Base-by-base conservation (phyloP, 2,888 invertebrate genomes). In the Linyphia triangularis region DNA sequence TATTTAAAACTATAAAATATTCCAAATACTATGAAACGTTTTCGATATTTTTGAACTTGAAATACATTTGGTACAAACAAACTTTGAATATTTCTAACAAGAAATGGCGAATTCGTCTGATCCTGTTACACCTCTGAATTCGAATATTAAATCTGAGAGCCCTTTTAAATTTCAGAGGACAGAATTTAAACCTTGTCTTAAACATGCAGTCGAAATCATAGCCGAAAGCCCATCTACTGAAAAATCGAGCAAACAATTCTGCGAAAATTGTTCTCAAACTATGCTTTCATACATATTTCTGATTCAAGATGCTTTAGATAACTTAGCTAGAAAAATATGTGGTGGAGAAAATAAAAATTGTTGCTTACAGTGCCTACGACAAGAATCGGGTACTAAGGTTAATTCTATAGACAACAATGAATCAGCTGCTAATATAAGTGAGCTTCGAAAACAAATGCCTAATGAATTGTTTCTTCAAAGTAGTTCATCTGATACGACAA, bases 241-340 rank as follows among this genome's bases (percentile, higher is more conserved):
- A 5, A 6, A 13, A 19, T 28, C 51, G 0, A 28, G 26, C n/a
- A 10, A 4, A 13, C 10, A 26, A 24, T 7, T 75, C 22, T 75
- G 75, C n/a, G n/a, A 59, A 37, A 24, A 22, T 10, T 75, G 75
- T 9, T 75, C 75, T 24, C 19, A 61, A 61, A 75, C 75, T 0
- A 61, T 75, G 24, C n/a, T 75, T 4, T 75, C 75, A 0, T 75
- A 75, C 16, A 75, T 75, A 37, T 75, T 37, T 13, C 24, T 75
- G 1, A 37, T 75, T 13, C 75, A 75, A 75, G 75, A 75, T 4
- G 28, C 61, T 22, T 40, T 75, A 13, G 61, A 75, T 24, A 37
- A 37, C 13, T 75, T 75, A 22, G 75, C 61, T n/a, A 61, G 22
- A 37, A 37, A 57, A 24, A 19, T 75, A 16, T 61, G 33, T 24